Base-by-base conservation (phyloP, 2,888 invertebrate species). In the Cryptocephalus primarius region DNA sequence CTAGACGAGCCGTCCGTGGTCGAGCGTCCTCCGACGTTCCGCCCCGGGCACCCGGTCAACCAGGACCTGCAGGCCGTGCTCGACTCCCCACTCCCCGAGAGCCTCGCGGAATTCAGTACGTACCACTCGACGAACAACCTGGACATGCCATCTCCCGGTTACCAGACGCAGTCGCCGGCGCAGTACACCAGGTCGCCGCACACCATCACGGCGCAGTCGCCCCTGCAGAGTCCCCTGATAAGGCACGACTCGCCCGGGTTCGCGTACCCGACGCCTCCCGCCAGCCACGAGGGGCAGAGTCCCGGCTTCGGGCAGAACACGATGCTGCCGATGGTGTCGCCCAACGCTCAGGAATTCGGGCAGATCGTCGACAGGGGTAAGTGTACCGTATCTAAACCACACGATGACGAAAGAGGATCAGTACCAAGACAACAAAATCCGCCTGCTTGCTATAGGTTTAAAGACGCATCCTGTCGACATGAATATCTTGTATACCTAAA, bases 191-290 rank as follows among this genome's bases (percentile, higher is more conserved):
- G 63, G 47, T 66, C 69, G 32, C 68, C 70, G 4, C 69, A 68
- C 47, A 59, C 72, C 4, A 56, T 77, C 45, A 71, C 73, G 44
- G 75, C 73, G 10, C 74, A 77, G 53, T 81, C 80, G 1, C 82
- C 82, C 0, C 57, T 82, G 49, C 79, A 81, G 53, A 82, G 82
- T 32, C 83, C 83, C 0, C 59, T 78, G 34, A 73, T 76, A 13
- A 68, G 75, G 50, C 77, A 78, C 59, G 78, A 79, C 48, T 85
- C 85, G n/a, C 85, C 85, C 1, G 82, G 84, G 34, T 76, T 89
- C 59, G 80, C 86, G 14, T 90, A 89, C 64, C 89, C 90, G 2
- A 90, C 90, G 8, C 90, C 90, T 14, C 89, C 90, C 4, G 88
- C 89, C 1, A 89, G 88, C 57, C 88, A 88, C 58, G 89, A 88